Conservation (phyloP, 2,113 vertebrate genomes). For the Dromiciops gliroides region DNA sequence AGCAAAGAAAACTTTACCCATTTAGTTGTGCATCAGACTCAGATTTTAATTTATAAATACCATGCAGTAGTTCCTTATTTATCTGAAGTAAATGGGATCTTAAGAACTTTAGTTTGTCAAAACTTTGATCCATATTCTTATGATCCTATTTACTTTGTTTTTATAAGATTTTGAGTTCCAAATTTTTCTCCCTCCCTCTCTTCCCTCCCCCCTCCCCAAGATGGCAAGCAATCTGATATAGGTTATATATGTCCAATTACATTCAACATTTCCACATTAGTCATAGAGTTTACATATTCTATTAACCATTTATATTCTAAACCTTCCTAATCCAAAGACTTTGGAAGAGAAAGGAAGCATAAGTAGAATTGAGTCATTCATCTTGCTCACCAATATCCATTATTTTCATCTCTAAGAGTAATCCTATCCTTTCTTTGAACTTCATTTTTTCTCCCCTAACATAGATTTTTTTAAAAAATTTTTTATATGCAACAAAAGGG, state of each 20-base stretch:
- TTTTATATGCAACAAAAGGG: not conserved
- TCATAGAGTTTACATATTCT: not conserved
- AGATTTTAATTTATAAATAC: conserved; percentile 54
- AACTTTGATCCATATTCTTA: not conserved
- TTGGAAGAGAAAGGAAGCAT: not conserved
- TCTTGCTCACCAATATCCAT: not conserved
- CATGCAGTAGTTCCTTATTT: not conserved
- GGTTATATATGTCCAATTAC: too few species aligned
- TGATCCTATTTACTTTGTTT: too few species aligned
- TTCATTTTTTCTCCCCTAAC: not conserved
- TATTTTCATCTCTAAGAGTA: not conserved
- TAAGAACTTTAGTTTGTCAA: not conserved
- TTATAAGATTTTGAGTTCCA: too few species aligned
- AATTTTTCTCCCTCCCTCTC: too few species aligned
- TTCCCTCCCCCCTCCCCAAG: too few species aligned
- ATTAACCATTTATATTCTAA: not conserved
- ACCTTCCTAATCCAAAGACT: not conserved
- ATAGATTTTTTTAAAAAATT: too few species aligned
- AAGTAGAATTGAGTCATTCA: not conserved
- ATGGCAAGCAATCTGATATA: too few species aligned
- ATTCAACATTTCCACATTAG: too few species aligned
- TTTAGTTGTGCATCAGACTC: conserved; percentile 69
- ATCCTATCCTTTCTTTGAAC: not conserved
- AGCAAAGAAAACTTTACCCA: conserved; percentile 47
- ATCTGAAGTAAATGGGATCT: not conserved